These are phyloP conservation scores for Alsophila aescularia DNA, from an alignment of 2,888 invertebrate genomes.

Conservation along the genomic window DNA sequence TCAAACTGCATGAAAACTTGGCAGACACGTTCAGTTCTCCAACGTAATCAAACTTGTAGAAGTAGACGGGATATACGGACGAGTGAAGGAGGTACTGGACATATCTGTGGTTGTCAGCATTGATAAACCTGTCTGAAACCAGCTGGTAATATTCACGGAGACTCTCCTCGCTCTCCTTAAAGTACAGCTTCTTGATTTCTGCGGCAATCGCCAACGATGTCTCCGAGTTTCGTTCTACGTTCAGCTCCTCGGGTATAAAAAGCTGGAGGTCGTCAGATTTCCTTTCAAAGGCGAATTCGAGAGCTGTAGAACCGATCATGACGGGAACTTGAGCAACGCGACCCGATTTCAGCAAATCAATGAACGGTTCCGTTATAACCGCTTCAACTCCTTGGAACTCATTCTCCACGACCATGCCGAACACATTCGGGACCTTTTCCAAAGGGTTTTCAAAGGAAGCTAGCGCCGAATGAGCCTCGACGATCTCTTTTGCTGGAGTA, in stretches of 20 bases:
- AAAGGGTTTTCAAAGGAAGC: slow-evolving; percentile 33
- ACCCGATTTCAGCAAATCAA: slow-evolving; percentile 67
- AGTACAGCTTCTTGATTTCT: slow-evolving; percentile 62
- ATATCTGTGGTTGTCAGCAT: slow-evolving; percentile 65
- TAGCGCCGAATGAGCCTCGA: slow-evolving; percentile 56
- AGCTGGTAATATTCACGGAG: slow-evolving; percentile 61
- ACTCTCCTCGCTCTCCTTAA: slow-evolving; percentile 61
- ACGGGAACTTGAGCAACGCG: slow-evolving; percentile 65
- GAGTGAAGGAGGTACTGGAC: slow-evolving; percentile 65
- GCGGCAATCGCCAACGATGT: slow-evolving; percentile 60
- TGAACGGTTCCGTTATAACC: slow-evolving; percentile 63
- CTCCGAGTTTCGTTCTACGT: slow-evolving; percentile 59
- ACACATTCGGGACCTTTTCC: slow-evolving; percentile 39
- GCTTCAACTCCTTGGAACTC: slow-evolving; percentile 71
- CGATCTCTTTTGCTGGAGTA: slow-evolving; percentile 65
- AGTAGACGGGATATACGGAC: slow-evolving; percentile 69
- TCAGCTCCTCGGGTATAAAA: slow-evolving; percentile 63
- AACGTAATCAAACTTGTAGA: slow-evolving; percentile 73
- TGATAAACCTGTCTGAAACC: slow-evolving; percentile 61
- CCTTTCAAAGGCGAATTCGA: slow-evolving; percentile 57
- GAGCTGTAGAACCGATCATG: slow-evolving; percentile 66
- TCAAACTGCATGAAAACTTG: slow-evolving; percentile 44
- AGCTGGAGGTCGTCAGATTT: slow-evolving; percentile 60
- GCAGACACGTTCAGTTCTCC: slow-evolving; percentile 64
- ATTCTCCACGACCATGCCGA: slow-evolving; percentile 65